Evolutionary conservation across 2,113 vertebrate genomes (phyloP), one percentile per base, ranked within the genome.

Genomic region (Cricetomys ansorgei): DNA sequence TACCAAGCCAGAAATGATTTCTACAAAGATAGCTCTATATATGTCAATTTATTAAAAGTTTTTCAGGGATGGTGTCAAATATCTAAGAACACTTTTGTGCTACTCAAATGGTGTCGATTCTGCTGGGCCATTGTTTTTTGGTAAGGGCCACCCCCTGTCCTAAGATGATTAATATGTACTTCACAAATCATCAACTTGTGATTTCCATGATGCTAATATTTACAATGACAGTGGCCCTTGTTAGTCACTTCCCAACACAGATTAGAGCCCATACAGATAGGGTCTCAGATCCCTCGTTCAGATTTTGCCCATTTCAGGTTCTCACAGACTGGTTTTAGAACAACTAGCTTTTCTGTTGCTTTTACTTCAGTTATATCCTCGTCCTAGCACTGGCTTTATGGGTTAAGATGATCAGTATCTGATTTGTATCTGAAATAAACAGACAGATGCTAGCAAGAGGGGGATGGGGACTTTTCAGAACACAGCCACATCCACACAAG

Each of bases 401-500:
- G 85, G 96, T 77, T 97, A 96, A 93, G 97, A 94, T 96, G 93
- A 93, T 88, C 96, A 92, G 91, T 97, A 95, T 93, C 94, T 97
- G 95, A 94, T 97, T 94, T 76, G 84, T 94, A 95, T 97, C 95
- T 94, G 97, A 97, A 97, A 98, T 96, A 98, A 95, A 97, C 79
- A 98, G 97, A 97, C 97, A 98, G 98, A 98, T 98, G 97, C 98
- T 98, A 91, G 91, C 8, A 87, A 97, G 98, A 97, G 98, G 98
- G 97, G 98, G n/a, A n/a, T n/a, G n/a, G n/a, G 98, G 98, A 94
- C 95, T 95, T 96, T 97, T 96, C 95, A 69, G 84, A 97, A 94
- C 96, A 96, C 97, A 90, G 97, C 72, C 94, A 95, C 96, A 96
- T 97, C 93, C 97, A 98, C 95, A 89, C 94, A 96, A 97, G 95